Conservation (phyloP, 2,113 vertebrate species). For the Uropsilus gracilis region DNA sequence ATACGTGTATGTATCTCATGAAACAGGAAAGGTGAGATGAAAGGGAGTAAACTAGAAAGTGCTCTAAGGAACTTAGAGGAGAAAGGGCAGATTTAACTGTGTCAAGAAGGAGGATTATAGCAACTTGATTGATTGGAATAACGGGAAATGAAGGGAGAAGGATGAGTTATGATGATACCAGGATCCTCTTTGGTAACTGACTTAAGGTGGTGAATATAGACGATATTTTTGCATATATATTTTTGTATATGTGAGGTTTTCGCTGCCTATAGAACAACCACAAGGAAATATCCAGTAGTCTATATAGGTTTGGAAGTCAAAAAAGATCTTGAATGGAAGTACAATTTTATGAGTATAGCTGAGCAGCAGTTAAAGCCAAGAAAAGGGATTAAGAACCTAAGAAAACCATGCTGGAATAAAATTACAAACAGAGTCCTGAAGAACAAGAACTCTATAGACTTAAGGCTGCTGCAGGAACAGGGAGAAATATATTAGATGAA, state of each 20-base stretch:
- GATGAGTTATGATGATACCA: too few species aligned
- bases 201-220: neutral
- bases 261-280: neutral
- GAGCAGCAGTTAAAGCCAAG: neutral
- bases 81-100: neutral
- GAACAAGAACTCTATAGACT: neutral
- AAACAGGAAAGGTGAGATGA: neutral
- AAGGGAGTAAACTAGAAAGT: neutral
- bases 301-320: neutral
- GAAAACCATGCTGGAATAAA: neutral
- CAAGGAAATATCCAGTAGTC: neutral
- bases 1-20: accelerated
- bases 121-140: neutral
- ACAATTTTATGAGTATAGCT: neutral
- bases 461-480: neutral
- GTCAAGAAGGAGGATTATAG: neutral
- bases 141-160: neutral
- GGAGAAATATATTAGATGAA: neutral
- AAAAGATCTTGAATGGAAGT: neutral
- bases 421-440: neutral
- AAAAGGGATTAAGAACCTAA: neutral
- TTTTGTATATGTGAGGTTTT: neutral
- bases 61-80: neutral
- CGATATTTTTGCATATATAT: accelerated
- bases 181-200: neutral